Base-by-base conservation (phyloP, 1,140 invertebrate genomes). In the Gonatopus flavifemur region DNA sequence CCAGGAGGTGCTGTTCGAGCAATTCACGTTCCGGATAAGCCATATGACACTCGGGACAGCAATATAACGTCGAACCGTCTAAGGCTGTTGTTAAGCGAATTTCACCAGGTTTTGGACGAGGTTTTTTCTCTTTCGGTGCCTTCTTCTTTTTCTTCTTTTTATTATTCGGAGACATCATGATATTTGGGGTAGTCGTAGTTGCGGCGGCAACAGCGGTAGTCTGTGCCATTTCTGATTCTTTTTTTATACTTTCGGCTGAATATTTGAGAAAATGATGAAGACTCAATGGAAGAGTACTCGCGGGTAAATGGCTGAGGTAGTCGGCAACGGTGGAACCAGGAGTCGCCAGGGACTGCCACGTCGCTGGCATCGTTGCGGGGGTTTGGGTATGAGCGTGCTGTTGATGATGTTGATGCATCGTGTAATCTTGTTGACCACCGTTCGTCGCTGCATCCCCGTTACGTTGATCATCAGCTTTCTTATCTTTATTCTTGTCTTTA, bases 121-220 rank as follows among this genome's bases (percentile, higher is more conserved):
- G 87, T 59, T 91, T 90, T 57, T 90, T 88, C 59, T 90, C 88
- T 64, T 90, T 90, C 13, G 83, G 81, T 0, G 81, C 77, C 75
- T 89, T 89, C 82, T 91, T 91, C 72, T 90, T 90, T 65, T 90
- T 90, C 74, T 90, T 90, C 68, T 89, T 90, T 59, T 88, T 89
- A n/a, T 78, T 78, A 33, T 72, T 80, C 3, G 80, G 72, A 10
- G 78, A 76, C 75, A 78, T 76, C 70, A 76, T 75, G 40, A 78
- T 77, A 41, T 77, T 77, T 16, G 76, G 70, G 1, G 75, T 75
- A 22, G 74, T 77, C 0, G 79, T 76, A 15, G 82, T 82, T 21
- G 80, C 83, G 9, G 76, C 70, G 1, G 80, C 79, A 5, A 83
- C 76, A 0, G 81, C 77, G 1, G 80, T 80, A 0, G 81, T 82